Percentiles rank a stretch among this genome's conserved stretches.
Evolutionary conservation across 2,888 invertebrate genomes (phyloP).

Genomic region (Acanthosepion pharaonis): DNA sequence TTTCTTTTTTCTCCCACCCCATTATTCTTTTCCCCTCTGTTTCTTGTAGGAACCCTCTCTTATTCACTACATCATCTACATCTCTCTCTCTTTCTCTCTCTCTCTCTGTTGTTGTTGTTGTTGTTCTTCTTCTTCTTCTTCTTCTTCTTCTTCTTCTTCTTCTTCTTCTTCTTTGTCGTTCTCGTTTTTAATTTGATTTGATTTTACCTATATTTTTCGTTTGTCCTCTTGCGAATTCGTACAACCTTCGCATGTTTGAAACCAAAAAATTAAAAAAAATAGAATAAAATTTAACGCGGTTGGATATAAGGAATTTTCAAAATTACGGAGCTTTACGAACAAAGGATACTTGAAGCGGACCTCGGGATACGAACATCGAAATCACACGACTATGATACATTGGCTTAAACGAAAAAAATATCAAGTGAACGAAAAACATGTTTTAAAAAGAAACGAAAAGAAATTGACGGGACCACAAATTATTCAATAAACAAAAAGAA

Average conservation of each 20-base stretch:
- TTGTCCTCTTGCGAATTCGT: not conserved
- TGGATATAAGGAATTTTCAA: not conserved
- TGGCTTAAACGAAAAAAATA: not conserved
- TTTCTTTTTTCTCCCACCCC: too few relatives aligned
- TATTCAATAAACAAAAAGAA: not conserved
- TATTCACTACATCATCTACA: not conserved
- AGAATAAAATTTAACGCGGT: not conserved
- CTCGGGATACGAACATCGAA: not conserved
- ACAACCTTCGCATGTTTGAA: not conserved
- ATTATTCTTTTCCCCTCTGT: not conserved
- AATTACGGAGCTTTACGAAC: not conserved
- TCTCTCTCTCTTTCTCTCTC: not conserved
- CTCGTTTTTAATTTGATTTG: not conserved
- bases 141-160: too few relatives aligned
- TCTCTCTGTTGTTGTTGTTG: not conserved
- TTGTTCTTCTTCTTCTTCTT: too few relatives aligned
- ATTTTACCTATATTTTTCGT: not conserved
- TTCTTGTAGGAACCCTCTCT: not conserved
- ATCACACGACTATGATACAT: constrained; percentile 9
- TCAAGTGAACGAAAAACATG: not conserved
- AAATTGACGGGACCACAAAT: not conserved
- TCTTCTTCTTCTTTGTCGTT: not conserved
- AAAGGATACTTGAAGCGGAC: not conserved
- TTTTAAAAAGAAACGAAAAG: not conserved
- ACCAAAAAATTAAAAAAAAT: too few relatives aligned